A percentile compares a stretch with the other conserved stretches of the same genome.
Conservation (phyloP, 1,140 invertebrate genomes). For the Babylonia areolata region DNA sequence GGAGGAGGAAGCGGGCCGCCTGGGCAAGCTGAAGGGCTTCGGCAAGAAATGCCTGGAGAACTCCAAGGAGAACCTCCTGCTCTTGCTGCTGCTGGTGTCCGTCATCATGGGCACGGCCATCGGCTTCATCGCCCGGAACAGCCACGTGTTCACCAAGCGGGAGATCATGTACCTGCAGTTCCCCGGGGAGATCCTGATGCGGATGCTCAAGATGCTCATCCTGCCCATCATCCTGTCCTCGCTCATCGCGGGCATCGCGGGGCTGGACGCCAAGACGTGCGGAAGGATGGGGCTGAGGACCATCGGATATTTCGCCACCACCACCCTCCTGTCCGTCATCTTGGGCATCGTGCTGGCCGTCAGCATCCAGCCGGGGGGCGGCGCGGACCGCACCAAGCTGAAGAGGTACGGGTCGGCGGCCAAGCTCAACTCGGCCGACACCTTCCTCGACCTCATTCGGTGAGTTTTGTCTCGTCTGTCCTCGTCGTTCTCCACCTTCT, state of each 20-base stretch:
- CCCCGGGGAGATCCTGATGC: conserved; percentile 78
- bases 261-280: conserved; percentile 73
- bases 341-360: conserved; percentile 71
- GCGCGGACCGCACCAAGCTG: conserved; percentile 67
- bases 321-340: conserved; percentile 82
- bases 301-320: conserved; percentile 92
- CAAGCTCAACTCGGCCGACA: conserved; percentile 65
- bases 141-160: conserved; percentile 53
- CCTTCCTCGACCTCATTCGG: conserved; percentile 71
- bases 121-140: conserved; percentile 59
- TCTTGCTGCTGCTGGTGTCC: conserved; percentile 64
- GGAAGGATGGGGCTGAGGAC: conserved; percentile 80
- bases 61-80: conserved; percentile 67
- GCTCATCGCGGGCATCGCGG: conserved; percentile 74
- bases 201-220: conserved; percentile 78
- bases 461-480: conserved; percentile 40
- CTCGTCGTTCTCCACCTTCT: background rate
- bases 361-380: conserved; percentile 73
- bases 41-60: conserved; percentile 53
- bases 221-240: conserved; percentile 77
- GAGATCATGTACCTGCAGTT: conserved; percentile 74
- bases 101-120: conserved; percentile 64
- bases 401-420: conserved; percentile 63
- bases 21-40: conserved; percentile 45
- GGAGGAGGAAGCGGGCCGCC: conserved; percentile 47